phyloP scores from a whole-genome alignment of 2,113 vertebrate species.

The Lycocorax pyrrhopterus region DNA sequence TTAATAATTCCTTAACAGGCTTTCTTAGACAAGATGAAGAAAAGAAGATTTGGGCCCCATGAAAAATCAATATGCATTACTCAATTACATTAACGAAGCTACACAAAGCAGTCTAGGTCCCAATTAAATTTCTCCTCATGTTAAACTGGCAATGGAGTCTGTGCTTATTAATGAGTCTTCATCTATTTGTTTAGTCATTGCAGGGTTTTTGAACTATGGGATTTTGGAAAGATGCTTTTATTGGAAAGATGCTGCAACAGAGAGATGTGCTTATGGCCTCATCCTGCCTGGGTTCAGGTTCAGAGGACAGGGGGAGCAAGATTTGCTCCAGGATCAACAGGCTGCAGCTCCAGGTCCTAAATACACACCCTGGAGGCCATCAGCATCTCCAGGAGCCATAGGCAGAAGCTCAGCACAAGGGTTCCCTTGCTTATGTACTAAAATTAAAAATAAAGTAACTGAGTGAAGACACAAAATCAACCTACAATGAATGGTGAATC shows the following conservation, averaged over 20 bases:
- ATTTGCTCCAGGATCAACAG: neutral
- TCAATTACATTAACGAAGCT: conserved; percentile 72
- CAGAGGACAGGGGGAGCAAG: neutral
- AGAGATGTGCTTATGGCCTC: neutral
- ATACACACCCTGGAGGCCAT: accelerated
- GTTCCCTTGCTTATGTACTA: neutral
- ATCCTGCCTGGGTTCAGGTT: neutral
- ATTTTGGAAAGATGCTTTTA: neutral
- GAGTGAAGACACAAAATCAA: accelerated
- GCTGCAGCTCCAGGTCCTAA: neutral
- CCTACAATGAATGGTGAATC: neutral
- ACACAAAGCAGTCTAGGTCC: conserved; percentile 58
- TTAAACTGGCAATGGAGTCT: conserved; percentile 51
- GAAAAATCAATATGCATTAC: conserved; percentile 77
- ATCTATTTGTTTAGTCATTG: conserved; percentile 41
- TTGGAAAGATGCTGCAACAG: neutral
- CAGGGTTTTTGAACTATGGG: neutral
- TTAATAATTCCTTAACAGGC: conserved; percentile 77
- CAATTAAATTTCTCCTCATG: conserved; percentile 66
- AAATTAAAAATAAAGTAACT: neutral
- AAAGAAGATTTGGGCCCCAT: conserved; percentile 66
- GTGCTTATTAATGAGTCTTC: conserved; percentile 50
- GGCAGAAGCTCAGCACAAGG: neutral
- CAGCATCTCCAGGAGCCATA: neutral
- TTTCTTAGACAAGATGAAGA: conserved; percentile 65